Percentiles rank a stretch among this genome's conserved stretches.
Evolutionary conservation across 2,797 vertebrate species (phyloP).

Genomic region (Perodicticus potto): DNA sequence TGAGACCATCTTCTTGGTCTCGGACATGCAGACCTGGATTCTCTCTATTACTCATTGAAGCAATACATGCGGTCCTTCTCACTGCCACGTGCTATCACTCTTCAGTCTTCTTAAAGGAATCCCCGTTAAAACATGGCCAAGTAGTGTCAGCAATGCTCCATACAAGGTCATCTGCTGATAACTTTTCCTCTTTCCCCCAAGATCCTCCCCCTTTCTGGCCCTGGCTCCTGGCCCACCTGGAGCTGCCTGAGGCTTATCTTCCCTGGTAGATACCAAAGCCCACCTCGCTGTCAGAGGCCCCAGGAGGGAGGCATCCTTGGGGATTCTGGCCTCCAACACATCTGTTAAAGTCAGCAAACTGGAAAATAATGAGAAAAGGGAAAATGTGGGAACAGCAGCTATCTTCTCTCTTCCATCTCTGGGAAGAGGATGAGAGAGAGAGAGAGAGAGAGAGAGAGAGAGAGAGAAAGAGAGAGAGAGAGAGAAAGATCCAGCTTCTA

Average conservation of each 20-base stretch:
- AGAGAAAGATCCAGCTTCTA: constrained; percentile 69
- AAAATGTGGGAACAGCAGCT: not conserved
- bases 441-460: too few species aligned
- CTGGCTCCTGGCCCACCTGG: not conserved
- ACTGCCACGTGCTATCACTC: not conserved
- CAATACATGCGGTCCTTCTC: not conserved
- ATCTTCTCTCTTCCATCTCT: constrained; percentile 6
- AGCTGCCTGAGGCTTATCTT: not conserved
- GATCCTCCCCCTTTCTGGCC: not conserved
- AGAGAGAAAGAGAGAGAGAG: constrained; percentile 27
- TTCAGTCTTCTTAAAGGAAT: not conserved
- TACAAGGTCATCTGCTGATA: not conserved
- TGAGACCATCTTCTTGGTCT: not conserved
- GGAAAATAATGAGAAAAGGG: not conserved
- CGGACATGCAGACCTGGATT: not conserved
- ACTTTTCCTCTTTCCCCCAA: not conserved
- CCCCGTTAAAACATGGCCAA: not conserved
- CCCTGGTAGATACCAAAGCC: not conserved
- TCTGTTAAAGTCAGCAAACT: constrained; percentile 79
- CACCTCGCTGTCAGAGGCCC: not conserved
- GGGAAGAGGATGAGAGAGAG: not conserved
- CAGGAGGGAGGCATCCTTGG: constrained; percentile 47
- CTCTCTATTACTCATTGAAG: not conserved
- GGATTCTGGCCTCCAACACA: constrained; percentile 70
- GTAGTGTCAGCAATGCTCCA: not conserved